phyloP scores from a whole-genome alignment of 2,888 invertebrate species.

The Tortrix viridana region DNA sequence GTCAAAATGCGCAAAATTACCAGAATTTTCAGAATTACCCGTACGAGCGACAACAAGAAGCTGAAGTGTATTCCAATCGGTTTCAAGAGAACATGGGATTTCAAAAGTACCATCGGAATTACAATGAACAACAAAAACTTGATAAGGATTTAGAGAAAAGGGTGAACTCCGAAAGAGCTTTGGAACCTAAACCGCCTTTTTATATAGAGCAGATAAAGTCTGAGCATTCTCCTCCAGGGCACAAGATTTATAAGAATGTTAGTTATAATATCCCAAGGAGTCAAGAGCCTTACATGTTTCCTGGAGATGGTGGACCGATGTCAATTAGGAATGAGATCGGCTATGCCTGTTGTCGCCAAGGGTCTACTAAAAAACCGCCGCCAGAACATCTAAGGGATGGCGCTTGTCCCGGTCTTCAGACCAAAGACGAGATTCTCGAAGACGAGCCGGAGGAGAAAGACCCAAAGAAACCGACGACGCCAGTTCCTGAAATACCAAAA shows the following conservation, averaged over 20 bases:
- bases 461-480: constrained; percentile 76
- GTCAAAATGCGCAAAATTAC: constrained; percentile 64
- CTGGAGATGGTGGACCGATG: constrained; percentile 89
- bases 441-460: constrained; percentile 82
- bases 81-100: constrained; percentile 72
- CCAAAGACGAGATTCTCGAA: constrained; percentile 87
- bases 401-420: constrained; percentile 88
- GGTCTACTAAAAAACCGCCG: constrained; percentile 88
- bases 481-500: constrained; percentile 72
- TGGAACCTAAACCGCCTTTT: constrained; percentile 71
- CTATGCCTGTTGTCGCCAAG: constrained; percentile 89
- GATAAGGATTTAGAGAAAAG: constrained; percentile 57
- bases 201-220: constrained; percentile 82
- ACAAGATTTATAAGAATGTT: constrained; percentile 80
- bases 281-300: constrained; percentile 83
- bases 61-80: constrained; percentile 55
- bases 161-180: constrained; percentile 50
- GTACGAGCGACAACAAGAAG: constrained; percentile 63
- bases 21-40: constrained; percentile 68
- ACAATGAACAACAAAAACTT: constrained; percentile 53
- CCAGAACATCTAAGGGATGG: constrained; percentile 89
- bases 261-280: constrained; percentile 68
- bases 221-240: constrained; percentile 80
- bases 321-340: constrained; percentile 86
- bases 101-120: constrained; percentile 71